Evolutionary conservation across 2,113 vertebrate species (phyloP).

Genomic region (Tenrec ecaudatus): DNA sequence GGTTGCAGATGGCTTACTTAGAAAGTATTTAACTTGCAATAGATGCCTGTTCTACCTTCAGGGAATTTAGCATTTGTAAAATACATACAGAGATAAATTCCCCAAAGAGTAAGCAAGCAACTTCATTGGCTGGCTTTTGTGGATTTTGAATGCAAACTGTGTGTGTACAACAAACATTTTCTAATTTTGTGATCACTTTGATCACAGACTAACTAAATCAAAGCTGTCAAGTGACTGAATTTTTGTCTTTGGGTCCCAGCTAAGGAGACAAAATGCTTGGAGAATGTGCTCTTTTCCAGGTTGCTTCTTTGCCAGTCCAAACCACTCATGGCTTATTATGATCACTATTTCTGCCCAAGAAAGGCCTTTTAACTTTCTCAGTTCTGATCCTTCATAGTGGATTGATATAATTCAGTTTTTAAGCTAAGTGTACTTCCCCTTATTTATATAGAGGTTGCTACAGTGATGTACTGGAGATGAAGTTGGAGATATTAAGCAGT

Average conservation of each 20-base stretch:
- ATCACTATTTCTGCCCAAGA: too few species aligned
- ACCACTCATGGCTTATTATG: too few species aligned
- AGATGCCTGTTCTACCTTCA: not conserved
- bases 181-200: not conserved
- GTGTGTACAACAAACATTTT: not conserved
- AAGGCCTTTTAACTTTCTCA: too few species aligned
- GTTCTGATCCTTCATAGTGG: too few species aligned
- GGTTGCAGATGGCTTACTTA: not conserved
- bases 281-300: not conserved
- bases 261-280: not conserved
- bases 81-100: not conserved
- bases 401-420: not conserved
- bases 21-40: slow-evolving; percentile 20
- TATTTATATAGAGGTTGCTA: too few species aligned
- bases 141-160: slow-evolving; percentile 22
- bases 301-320: not conserved
- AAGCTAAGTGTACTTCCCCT: not conserved
- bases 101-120: not conserved
- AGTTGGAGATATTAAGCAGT: not conserved
- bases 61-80: not conserved
- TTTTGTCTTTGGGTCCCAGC: not conserved
- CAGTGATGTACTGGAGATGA: not conserved
- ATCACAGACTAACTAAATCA: not conserved
- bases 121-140: not conserved
- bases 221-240: too few species aligned